Base-by-base conservation (phyloP, 1,140 invertebrate species). In the Piezodorus guildinii region DNA sequence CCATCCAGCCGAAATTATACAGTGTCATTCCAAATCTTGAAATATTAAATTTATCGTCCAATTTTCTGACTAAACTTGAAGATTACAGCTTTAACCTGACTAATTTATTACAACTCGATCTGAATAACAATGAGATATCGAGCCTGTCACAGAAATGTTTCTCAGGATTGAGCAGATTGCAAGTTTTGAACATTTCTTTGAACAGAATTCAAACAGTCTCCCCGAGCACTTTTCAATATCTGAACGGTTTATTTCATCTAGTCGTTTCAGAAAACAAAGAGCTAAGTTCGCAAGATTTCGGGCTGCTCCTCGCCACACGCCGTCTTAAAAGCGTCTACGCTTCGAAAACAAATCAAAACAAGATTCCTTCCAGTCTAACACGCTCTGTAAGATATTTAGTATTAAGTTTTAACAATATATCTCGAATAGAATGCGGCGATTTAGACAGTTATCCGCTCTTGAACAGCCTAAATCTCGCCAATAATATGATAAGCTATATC, bases 361-460 rank as follows among this genome's bases (percentile, higher is more conserved):
- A 85, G 69, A 85, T 96, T 21, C 91, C 92, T 1, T 85, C 86
- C 58, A 85, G 87, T 49, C 77, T 95, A 58, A 92, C 91, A 9
- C 83, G 86, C 71, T 91, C 89, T 1, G 85, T 96, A 17, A 77
- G 87, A 23, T 86, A 87, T 64, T 76, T 96, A 21, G 82, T 85
- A 30, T 74, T 94, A 0, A 81, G 85, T 1, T 84, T 86, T 16
- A 96, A 96, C 71, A 80, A 79, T 66, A 79, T 91, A 51, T 81
- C 78, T 59, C 76, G 80, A 0, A 84, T 96, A 17, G 80, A 82
- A 46, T 83, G 88, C 68, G 88, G 90, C n/a, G 90, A 94, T 70
- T 79, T 96, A 63, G 90, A 92, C 70, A 91, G 90, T 67, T 94
- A 94, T 73, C 91, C 91, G 0, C 74, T 92, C 17, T 73, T 96